Percentiles rank a stretch among this genome's conserved stretches.
Conservation (phyloP, 1,140 invertebrate genomes). For the Homarus americanus region DNA sequence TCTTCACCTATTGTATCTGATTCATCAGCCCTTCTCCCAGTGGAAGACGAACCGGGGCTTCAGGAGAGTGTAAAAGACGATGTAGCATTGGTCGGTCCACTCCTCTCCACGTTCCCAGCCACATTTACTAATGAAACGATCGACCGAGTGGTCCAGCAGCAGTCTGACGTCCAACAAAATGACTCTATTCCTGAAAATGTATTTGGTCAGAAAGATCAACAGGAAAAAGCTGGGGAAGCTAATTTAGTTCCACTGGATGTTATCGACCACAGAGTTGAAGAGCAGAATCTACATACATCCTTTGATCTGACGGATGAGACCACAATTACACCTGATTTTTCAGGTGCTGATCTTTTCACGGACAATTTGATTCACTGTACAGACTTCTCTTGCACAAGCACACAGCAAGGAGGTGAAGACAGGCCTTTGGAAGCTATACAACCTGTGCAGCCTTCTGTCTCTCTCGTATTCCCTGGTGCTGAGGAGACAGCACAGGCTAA, state of each 20-base stretch:
- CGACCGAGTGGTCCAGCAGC: too few species aligned
- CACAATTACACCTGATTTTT: not conserved
- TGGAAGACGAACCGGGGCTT: not conserved
- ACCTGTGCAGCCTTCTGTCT: too few species aligned
- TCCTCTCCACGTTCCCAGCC: not conserved
- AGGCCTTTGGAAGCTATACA: too few species aligned
- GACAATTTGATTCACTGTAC: not conserved
- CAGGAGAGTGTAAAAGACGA: not conserved
- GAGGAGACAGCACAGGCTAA: not conserved
- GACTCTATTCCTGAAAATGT: not conserved
- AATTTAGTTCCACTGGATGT: not conserved
- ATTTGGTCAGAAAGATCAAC: too few species aligned
- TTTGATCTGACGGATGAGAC: not conserved
- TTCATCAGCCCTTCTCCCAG: not conserved
- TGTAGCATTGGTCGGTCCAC: not conserved
- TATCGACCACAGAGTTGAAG: not conserved
- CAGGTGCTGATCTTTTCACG: not conserved
- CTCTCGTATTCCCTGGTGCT: not conserved
- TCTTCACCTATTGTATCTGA: too few species aligned
- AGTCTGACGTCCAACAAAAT: not conserved
- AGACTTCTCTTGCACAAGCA: too few species aligned
- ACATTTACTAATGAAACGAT: not conserved
- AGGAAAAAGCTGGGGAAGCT: not conserved
- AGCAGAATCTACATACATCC: not conserved
- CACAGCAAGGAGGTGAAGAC: too few species aligned